These are phyloP conservation scores for Campylorhamphus procurvoides DNA, from an alignment of 2,113 vertebrate genomes.

Conservation along the genomic window DNA sequence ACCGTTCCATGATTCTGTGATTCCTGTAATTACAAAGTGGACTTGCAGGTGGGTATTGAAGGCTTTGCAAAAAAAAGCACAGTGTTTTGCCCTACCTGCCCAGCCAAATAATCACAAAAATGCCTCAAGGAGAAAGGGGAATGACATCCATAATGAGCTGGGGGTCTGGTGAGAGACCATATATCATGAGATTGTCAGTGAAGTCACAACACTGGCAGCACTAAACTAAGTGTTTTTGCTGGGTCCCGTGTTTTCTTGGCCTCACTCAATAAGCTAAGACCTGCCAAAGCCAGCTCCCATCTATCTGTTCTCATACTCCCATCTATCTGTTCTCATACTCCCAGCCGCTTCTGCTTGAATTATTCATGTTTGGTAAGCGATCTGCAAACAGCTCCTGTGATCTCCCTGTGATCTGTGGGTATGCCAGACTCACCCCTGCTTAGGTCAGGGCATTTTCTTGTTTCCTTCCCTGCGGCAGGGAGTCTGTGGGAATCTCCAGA, in stretches of 20 bases:
- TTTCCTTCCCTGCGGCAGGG: background rate
- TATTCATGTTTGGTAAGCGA: slow-evolving; percentile 25
- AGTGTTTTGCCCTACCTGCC: background rate
- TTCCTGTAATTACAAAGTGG: background rate
- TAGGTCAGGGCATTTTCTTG: slow-evolving; percentile 28
- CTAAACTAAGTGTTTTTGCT: background rate
- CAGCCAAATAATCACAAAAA: background rate
- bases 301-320: background rate
- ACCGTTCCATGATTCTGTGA: background rate
- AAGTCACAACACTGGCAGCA: fast-evolving
- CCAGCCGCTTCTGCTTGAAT: slow-evolving; percentile 28
- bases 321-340: background rate
- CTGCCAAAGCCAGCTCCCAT: background rate
- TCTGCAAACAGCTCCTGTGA: slow-evolving; percentile 52
- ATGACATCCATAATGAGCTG: background rate
- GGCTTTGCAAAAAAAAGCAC: background rate
- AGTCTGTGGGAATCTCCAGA: background rate
- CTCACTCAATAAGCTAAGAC: background rate
- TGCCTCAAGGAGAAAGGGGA: background rate
- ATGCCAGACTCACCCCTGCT: slow-evolving; percentile 15
- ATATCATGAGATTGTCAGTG: fast-evolving
- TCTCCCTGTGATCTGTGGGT: slow-evolving; percentile 24
- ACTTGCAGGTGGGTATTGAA: background rate
- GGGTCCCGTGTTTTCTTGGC: background rate
- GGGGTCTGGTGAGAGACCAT: fast-evolving